Evolutionary conservation across 2,113 vertebrate genomes (phyloP).

Genomic region (Guaruba guarouba): DNA sequence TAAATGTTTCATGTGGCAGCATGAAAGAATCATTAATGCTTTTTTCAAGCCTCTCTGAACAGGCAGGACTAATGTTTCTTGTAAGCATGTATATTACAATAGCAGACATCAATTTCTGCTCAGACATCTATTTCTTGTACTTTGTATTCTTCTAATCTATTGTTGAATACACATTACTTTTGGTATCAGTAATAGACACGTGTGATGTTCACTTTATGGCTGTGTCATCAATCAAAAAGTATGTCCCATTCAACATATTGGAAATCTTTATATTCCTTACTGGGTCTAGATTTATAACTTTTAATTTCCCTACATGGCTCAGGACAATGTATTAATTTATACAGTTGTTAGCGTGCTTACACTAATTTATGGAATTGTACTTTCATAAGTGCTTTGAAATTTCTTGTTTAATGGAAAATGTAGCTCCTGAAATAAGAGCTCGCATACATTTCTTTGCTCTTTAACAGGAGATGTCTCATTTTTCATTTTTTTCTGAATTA

Average conservation of each 20-base stretch:
- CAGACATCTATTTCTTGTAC: background rate
- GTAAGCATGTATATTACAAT: background rate
- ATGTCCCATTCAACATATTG: background rate
- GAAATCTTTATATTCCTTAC: background rate
- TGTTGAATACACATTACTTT: background rate
- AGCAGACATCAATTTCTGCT: background rate
- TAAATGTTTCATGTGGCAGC: background rate
- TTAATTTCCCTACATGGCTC: background rate
- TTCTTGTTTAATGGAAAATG: background rate
- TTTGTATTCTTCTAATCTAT: background rate
- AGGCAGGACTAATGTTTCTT: background rate
- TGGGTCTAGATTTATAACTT: background rate
- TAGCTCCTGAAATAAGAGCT: background rate
- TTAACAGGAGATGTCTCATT: background rate
- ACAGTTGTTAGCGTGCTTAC: background rate
- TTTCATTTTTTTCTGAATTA: slow-evolving; percentile 25
- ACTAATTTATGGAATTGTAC: background rate
- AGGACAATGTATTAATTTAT: slow-evolving; percentile 12
- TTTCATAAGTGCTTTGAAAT: slow-evolving; percentile 8
- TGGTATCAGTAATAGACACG: background rate
- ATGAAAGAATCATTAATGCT: background rate
- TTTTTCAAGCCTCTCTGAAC: background rate
- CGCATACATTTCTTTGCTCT: background rate
- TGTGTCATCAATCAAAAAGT: background rate
- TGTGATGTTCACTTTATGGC: background rate